phyloP scores from a whole-genome alignment of 2,888 invertebrate genomes.

The Drosophila diplacantha region DNA sequence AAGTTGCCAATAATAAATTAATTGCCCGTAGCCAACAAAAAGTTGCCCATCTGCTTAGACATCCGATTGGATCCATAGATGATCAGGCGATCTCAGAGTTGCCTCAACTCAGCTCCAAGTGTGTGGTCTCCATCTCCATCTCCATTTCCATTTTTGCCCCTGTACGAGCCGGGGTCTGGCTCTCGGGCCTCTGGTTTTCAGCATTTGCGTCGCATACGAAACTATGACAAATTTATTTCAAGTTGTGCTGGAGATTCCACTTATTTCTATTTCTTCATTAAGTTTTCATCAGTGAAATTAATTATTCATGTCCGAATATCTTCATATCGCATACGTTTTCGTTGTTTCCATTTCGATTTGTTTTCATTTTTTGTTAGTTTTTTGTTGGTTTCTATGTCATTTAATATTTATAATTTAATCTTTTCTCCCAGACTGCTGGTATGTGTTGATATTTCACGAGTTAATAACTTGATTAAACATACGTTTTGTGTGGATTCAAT shows the following conservation, averaged over 20 bases:
- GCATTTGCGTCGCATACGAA: slow-evolving; percentile 57
- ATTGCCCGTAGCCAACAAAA: slow-evolving; percentile 58
- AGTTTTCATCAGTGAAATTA: slow-evolving; percentile 74
- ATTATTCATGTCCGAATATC: slow-evolving; percentile 74
- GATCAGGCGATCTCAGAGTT: slow-evolving; percentile 23
- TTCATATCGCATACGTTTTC: slow-evolving; percentile 62
- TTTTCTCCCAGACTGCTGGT: slow-evolving; percentile 40
- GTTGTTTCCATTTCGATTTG: slow-evolving; percentile 27
- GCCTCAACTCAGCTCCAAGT: slow-evolving; percentile 23
- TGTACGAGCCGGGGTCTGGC: slow-evolving; percentile 7
- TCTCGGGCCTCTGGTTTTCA: slow-evolving; percentile 59
- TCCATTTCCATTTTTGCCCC: slow-evolving; percentile 19
- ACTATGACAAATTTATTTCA: slow-evolving; percentile 75
- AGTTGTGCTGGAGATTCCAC: slow-evolving; percentile 57
- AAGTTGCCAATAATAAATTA: slow-evolving; percentile 70
- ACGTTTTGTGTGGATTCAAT: slow-evolving; percentile 43
- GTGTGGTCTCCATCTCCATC: slow-evolving; percentile 51
- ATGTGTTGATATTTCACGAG: slow-evolving; percentile 72
- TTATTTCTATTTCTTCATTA: slow-evolving; percentile 71
- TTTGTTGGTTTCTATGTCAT: slow-evolving; percentile 59
- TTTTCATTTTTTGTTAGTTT: slow-evolving; percentile 34
- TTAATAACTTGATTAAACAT: slow-evolving; percentile 71
- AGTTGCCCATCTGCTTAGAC: slow-evolving; percentile 52
- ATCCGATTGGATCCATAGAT: slow-evolving; percentile 21
- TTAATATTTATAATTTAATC: slow-evolving; percentile 71